Evolutionary conservation across 2,888 invertebrate species (phyloP).

Genomic region (Tridacna gigas): DNA sequence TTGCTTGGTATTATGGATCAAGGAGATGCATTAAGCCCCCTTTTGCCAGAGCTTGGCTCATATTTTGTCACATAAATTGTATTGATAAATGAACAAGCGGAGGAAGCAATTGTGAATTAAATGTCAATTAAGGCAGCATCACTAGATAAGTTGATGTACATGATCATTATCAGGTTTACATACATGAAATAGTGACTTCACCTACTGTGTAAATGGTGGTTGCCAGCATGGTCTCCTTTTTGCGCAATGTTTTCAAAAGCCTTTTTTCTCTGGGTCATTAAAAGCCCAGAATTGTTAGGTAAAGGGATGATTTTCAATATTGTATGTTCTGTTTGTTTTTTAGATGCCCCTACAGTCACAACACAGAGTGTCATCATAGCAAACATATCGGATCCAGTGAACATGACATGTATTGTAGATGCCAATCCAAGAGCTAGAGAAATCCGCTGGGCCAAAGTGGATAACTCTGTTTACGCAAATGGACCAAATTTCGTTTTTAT

Average conservation of each 20-base stretch:
- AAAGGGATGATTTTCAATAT: not conserved
- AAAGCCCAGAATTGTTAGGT: not conserved
- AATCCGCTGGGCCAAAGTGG: slow-evolving; percentile 71
- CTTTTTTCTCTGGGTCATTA: not conserved
- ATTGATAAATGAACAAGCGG: too few species aligned
- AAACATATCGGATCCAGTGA: slow-evolving; percentile 65
- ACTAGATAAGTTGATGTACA: too few species aligned
- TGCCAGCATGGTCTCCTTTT: not conserved
- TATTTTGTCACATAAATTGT: too few species aligned
- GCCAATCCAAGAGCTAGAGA: slow-evolving; percentile 71
- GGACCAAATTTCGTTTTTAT: slow-evolving; percentile 63
- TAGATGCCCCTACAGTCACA: slow-evolving; percentile 74
- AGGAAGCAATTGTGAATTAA: too few species aligned
- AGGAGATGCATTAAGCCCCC: too few species aligned
- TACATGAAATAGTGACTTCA: too few species aligned
- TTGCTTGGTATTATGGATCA: too few species aligned
- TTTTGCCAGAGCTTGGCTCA: too few species aligned
- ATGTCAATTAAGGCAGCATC: too few species aligned
- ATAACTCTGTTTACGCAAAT: slow-evolving; percentile 50
- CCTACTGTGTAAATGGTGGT: not conserved
- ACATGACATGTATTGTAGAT: slow-evolving; percentile 70
- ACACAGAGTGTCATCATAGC: slow-evolving; percentile 61
- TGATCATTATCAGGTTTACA: too few species aligned
- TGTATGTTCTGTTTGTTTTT: not conserved
- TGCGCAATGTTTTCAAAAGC: not conserved